phyloP scores from a whole-genome alignment of 2,888 invertebrate genomes.

The Cerceris ruficornis region DNA sequence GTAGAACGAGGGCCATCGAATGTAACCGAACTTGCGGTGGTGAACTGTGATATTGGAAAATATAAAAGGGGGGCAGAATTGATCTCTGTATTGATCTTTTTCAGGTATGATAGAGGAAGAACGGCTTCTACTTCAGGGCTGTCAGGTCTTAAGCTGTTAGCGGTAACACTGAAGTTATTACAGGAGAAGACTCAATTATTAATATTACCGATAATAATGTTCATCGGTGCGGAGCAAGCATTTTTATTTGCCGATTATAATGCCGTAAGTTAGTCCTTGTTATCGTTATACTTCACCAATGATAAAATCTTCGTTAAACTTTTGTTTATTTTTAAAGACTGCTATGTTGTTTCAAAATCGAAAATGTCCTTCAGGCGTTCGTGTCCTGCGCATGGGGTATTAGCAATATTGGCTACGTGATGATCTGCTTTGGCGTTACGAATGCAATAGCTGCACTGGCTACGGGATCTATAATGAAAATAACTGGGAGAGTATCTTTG shows the following conservation, averaged over 20 bases:
- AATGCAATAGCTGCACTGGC: conserved; percentile 93
- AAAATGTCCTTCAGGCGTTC: conserved; percentile 85
- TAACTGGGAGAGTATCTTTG: conserved; percentile 90
- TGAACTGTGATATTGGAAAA: background rate
- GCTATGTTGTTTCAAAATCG: background rate
- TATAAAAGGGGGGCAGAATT: background rate
- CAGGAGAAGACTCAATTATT: conserved; percentile 91
- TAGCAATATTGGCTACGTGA: conserved; percentile 94
- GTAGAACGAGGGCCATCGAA: no score
- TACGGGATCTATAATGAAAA: conserved; percentile 90
- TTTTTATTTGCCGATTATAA: conserved; percentile 94
- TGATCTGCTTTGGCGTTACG: conserved; percentile 95
- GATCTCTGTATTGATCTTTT: background rate
- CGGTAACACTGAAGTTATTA: conserved; percentile 90
- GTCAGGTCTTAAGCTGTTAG: conserved; percentile 86
- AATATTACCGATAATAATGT: conserved; percentile 94
- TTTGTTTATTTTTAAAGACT: background rate
- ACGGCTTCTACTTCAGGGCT: conserved; percentile 85
- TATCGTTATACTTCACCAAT: background rate
- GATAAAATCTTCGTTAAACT: background rate
- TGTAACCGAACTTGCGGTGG: background rate
- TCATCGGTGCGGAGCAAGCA: conserved; percentile 96
- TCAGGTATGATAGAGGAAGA: conserved; percentile 85
- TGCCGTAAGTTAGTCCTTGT: conserved; percentile 84
- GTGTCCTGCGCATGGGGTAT: conserved; percentile 95